Evolutionary conservation across 2,797 vertebrate species (phyloP), one percentile per base, ranked within the genome.

Genomic region (Epinephelus malabaricus): DNA sequence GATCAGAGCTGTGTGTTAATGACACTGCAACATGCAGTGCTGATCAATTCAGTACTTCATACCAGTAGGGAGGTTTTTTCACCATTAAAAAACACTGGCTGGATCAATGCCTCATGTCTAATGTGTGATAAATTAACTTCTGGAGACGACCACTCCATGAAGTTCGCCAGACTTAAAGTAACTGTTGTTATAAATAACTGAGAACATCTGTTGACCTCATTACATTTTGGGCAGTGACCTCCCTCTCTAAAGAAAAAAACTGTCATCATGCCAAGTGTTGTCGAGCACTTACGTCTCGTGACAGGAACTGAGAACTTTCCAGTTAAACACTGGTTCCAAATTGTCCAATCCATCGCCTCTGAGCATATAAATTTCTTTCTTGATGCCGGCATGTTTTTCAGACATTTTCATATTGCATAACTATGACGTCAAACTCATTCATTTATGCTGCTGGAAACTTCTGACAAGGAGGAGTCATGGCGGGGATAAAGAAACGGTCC

Each of bases 31-130:
- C 73, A 62, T 69, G 55, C 23, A 65, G 45, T 53, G 50, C 56
- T 7, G 55, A 89, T 93, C 81, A 76, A 86, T 77, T 78, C 43
- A 38, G 19, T 23, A 67, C 10, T 30, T 60, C 46, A 65, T 25
- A 43, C 3, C 21, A 49, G 11, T 50, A 55, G 19, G 12, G 2
- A 18, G n/a, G 51, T 17, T 5, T 19, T 61, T 30, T 54, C 18
- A 46, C n/a, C 3, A 61, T 56, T 38, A 46, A 63, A 46, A 54
- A 18, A 47, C 46, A 78, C 11, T 30, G 30, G 9, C 27, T 65
- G 58, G 34, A 55, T 58, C 23, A 59, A 54, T 56, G 30, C n/a
- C 54, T 46, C 17, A 13, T 40, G 18, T 10, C 34, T 71, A 34
- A 34, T 19, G 43, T 23, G 18, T 84, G 30, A 65, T 56, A 21